Percentiles rank a stretch among this genome's conserved stretches.
These are phyloP conservation scores for Lasioglossum baleicum DNA, from an alignment of 1,140 invertebrate genomes.

Conservation along the genomic window DNA sequence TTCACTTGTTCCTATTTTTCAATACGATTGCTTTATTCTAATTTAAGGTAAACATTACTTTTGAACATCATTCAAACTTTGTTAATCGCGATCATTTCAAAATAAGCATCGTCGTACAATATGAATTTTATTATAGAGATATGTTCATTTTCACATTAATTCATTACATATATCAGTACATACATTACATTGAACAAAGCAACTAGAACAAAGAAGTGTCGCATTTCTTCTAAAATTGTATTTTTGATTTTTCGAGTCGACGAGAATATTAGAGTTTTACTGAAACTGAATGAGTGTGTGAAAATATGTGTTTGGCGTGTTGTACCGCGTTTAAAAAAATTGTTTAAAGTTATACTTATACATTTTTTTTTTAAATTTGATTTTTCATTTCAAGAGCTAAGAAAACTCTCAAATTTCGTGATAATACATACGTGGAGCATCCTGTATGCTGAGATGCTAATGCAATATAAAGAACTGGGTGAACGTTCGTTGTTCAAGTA, in stretches of 20 bases:
- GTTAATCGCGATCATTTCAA: not conserved
- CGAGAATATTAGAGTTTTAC: not conserved
- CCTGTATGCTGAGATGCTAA: not conserved
- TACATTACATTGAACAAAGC: not conserved
- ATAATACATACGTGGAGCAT: too few species aligned
- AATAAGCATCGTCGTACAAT: not conserved
- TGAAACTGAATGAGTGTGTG: not conserved
- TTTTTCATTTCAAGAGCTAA: too few species aligned
- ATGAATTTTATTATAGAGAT: not conserved
- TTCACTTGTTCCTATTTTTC: not conserved
- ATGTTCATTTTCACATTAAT: not conserved
- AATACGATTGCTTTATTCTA: not conserved
- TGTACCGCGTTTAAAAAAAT: not conserved
- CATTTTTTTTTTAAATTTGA: too few species aligned
- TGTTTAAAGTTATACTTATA: too few species aligned
- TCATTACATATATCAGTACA: not conserved
- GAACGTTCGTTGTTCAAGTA: slow-evolving; percentile 33
- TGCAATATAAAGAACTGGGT: not conserved
- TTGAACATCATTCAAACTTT: not conserved
- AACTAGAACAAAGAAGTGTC: not conserved
- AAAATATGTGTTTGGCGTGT: not conserved
- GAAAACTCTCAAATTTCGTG: too few species aligned
- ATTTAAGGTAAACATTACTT: slow-evolving; percentile 16
- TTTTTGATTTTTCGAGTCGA: not conserved
- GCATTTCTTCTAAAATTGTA: not conserved